Conservation (phyloP, 2,888 invertebrate species). For the Heteromyza rotundicornis region DNA sequence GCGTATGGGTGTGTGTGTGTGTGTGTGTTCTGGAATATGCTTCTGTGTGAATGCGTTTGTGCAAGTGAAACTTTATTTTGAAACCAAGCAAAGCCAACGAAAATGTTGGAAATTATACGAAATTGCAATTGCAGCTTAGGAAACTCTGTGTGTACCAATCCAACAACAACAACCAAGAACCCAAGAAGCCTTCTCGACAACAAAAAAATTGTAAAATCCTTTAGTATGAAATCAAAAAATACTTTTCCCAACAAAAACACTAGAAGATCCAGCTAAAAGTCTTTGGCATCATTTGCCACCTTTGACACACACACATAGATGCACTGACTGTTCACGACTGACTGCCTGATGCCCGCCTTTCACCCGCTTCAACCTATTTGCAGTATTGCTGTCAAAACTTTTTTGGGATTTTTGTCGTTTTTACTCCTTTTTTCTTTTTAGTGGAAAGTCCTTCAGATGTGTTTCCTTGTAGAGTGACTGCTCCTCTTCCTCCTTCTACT, state of each 20-base stretch:
- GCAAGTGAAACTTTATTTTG: background rate
- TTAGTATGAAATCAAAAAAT: constrained; percentile 5
- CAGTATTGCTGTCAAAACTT: background rate
- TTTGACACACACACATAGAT: background rate
- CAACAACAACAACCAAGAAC: too few relatives aligned
- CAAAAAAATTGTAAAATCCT: constrained; percentile 23
- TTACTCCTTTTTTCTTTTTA: constrained; percentile 22
- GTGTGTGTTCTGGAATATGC: constrained; percentile 29
- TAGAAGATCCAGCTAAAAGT: constrained; percentile 8
- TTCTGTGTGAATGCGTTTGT: background rate
- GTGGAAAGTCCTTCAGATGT: background rate
- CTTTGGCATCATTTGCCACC: constrained; percentile 4
- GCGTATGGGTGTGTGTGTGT: constrained; percentile 1
- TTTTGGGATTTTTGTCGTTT: constrained; percentile 28
- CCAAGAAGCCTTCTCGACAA: background rate
- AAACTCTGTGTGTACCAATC: background rate
- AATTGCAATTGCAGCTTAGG: constrained; percentile 18
- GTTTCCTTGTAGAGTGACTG: constrained; percentile 2
- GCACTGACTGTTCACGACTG: background rate
- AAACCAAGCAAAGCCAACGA: background rate
- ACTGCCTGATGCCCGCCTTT: background rate
- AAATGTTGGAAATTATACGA: constrained; percentile 21
- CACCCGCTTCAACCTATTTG: background rate
- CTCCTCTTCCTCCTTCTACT: background rate
- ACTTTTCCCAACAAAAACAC: background rate